These are phyloP conservation scores for Oedothorax gibbosus DNA, from an alignment of 1,140 invertebrate species.

Conservation along the genomic window DNA sequence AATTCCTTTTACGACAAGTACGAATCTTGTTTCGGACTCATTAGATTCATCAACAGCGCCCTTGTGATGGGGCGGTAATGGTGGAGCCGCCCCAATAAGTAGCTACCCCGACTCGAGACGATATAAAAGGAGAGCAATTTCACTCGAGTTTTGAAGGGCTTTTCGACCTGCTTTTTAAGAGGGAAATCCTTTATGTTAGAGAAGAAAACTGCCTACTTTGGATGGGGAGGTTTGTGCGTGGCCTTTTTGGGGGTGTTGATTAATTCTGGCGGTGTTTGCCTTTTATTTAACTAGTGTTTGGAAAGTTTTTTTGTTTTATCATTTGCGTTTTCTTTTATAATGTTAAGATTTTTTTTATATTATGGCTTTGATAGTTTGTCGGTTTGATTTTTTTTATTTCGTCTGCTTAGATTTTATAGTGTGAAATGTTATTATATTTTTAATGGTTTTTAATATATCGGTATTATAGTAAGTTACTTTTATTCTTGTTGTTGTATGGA, in stretches of 20 bases:
- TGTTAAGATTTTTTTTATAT: no score
- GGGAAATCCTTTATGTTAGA: constrained; percentile 44
- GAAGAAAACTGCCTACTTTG: constrained; percentile 29
- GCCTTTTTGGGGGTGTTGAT: constrained; percentile 46
- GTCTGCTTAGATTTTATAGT: no score
- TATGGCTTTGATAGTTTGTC: no score
- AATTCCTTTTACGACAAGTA: constrained; percentile 54
- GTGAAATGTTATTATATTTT: no score
- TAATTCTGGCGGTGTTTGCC: constrained; percentile 40
- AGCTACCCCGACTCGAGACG: constrained; percentile 17
- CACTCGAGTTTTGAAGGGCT: constrained; percentile 54
- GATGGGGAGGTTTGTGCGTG: constrained; percentile 40
- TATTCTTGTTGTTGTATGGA: no score
- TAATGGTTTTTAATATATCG: no score
- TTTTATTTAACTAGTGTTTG: constrained; percentile 32
- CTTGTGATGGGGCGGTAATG: constrained; percentile 50
- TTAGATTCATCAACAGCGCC: constrained; percentile 57
- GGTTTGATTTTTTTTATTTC: no score
- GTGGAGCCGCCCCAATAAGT: constrained; percentile 48
- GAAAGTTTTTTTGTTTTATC: constrained; percentile 23
- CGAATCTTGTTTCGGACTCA: constrained; percentile 56
- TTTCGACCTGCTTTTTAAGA: constrained; percentile 47
- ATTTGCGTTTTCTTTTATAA: no score
- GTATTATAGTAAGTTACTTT: no score
- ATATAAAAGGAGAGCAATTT: constrained; percentile 54